A percentile compares a stretch with the other conserved stretches of the same genome.
Conservation (phyloP, 2,888 invertebrate genomes). For the Prosopocoilus inquinatus region DNA sequence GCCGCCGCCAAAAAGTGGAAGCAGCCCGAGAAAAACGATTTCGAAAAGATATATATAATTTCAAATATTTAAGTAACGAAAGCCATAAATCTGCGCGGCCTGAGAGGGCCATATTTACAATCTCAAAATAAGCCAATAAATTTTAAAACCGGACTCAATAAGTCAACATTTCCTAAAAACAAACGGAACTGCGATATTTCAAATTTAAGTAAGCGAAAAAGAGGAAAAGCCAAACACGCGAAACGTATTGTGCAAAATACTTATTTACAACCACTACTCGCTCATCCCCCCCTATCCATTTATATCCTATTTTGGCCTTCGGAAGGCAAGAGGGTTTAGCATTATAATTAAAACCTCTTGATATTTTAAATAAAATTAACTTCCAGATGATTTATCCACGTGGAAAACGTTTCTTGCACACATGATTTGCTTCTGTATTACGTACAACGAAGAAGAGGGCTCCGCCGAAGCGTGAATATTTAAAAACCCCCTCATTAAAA, state of each 20-base stretch:
- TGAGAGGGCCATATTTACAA: slow-evolving; percentile 17
- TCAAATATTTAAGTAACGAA: slow-evolving; percentile 15
- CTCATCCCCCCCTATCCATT: too few relatives aligned
- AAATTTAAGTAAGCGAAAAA: slow-evolving; percentile 22
- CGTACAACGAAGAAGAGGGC: too few relatives aligned
- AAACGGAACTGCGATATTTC: slow-evolving; percentile 33
- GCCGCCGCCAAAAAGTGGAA: not conserved
- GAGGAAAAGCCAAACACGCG: slow-evolving; percentile 10
- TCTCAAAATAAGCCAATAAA: slow-evolving; percentile 26
- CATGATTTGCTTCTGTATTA: too few relatives aligned
- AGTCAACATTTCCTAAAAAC: slow-evolving; percentile 31
- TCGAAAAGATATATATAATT: slow-evolving; percentile 15
- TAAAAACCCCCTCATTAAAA: not conserved
- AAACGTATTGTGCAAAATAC: not conserved
- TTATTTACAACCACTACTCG: not conserved
- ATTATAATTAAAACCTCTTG: too few relatives aligned
- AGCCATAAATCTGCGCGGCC: slow-evolving; percentile 16
- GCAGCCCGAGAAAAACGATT: not conserved
- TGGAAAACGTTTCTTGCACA: too few relatives aligned
- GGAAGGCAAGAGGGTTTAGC: too few relatives aligned
- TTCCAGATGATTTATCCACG: too few relatives aligned
- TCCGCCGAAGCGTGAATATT: not conserved
- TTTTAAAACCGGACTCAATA: slow-evolving; percentile 31
- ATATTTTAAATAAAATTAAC: too few relatives aligned
- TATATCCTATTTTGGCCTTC: too few relatives aligned